Conservation (phyloP, 2,888 invertebrate species). For the Hirtodrosophila confusa region DNA sequence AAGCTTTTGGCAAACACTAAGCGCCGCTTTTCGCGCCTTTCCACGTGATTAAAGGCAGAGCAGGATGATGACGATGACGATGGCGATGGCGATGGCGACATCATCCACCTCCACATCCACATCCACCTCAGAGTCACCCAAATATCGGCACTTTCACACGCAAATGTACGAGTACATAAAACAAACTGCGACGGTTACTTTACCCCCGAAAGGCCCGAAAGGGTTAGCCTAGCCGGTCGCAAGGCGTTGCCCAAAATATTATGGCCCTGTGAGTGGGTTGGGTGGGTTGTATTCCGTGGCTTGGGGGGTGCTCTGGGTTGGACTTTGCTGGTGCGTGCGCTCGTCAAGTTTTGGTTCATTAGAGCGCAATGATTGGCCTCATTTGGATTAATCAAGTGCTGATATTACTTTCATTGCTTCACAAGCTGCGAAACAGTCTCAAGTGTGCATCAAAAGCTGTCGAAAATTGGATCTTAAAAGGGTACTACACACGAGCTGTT, state of each 20-base stretch:
- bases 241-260: slow-evolving; percentile 77
- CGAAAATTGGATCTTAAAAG: no score
- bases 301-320: not conserved
- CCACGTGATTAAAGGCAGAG: slow-evolving; percentile 82
- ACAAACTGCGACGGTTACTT: slow-evolving; percentile 36
- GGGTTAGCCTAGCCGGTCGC: slow-evolving; percentile 54
- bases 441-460: slow-evolving; percentile 8
- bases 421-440: slow-evolving; percentile 14
- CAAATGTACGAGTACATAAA: slow-evolving; percentile 62
- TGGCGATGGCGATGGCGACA: slow-evolving; percentile 23
- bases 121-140: slow-evolving; percentile 55
- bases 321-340: slow-evolving; percentile 55
- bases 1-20: slow-evolving; percentile 80
- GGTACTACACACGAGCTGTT: no score
- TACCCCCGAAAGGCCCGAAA: slow-evolving; percentile 23
- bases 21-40: slow-evolving; percentile 84
- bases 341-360: slow-evolving; percentile 75
- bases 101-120: slow-evolving; percentile 31
- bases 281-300: slow-evolving; percentile 7
- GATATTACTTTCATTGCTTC: slow-evolving; percentile 68
- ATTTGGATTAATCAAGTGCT: slow-evolving; percentile 76
- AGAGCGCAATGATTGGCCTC: slow-evolving; percentile 77
- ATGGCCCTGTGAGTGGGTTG: slow-evolving; percentile 43
- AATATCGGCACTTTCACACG: slow-evolving; percentile 79
- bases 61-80: slow-evolving; percentile 27